A percentile compares a stretch with the other conserved stretches of the same genome.
phyloP scores from a whole-genome alignment of 2,797 vertebrate genomes.

The Ceryle rudis region DNA sequence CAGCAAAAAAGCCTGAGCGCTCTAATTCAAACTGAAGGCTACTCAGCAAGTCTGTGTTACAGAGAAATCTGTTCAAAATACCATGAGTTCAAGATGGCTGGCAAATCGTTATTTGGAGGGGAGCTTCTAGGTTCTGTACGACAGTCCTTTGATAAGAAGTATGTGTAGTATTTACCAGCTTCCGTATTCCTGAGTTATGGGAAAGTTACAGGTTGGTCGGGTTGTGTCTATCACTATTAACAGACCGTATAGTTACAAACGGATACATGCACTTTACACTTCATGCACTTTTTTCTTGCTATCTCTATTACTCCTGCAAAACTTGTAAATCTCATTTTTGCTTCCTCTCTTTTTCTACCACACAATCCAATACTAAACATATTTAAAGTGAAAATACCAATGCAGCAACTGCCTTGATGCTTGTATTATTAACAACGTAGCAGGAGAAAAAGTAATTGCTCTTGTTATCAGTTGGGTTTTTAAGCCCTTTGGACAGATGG shows the following conservation, averaged over 20 bases:
- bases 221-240: background rate
- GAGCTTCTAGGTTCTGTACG: background rate
- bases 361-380: background rate
- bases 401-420: background rate
- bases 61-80: background rate
- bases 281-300: background rate
- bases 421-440: background rate
- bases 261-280: background rate
- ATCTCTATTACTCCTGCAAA: background rate
- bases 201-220: background rate
- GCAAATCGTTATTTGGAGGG: background rate
- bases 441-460: slow-evolving; percentile 3
- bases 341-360: background rate
- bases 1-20: background rate
- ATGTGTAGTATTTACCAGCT: background rate
- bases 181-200: background rate
- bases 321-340: background rate
- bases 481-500: background rate
- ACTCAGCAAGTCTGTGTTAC: background rate
- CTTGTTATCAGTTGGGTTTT: background rate
- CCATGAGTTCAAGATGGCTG: background rate
- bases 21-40: background rate
- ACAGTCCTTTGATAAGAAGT: background rate
- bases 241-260: background rate
- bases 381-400: background rate